These are phyloP conservation scores for Avahi laniger DNA, from an alignment of 2,797 vertebrate genomes.

Conservation along the genomic window DNA sequence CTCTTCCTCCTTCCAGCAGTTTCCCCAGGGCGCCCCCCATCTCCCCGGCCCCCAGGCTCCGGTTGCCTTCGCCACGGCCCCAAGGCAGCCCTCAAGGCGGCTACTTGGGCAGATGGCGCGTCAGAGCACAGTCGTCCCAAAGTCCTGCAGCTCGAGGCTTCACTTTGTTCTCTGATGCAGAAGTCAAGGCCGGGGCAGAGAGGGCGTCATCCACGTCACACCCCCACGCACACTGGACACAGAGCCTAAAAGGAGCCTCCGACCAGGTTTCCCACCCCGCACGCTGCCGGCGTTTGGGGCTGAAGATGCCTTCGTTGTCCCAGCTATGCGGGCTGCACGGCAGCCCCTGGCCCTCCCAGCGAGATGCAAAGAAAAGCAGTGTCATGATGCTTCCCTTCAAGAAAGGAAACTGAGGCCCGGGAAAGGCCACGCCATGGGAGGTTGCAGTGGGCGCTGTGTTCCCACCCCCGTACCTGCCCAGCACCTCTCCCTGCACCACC, in stretches of 20 bases:
- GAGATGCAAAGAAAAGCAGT: background rate
- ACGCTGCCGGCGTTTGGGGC: rapidly evolving
- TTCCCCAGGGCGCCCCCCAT: background rate
- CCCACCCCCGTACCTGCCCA: background rate
- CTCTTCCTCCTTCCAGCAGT: background rate
- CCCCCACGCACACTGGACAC: too few relatives aligned
- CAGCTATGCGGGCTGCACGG: rapidly evolving
- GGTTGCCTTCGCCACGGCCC: background rate
- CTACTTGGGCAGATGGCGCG: rapidly evolving
- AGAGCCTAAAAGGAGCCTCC: background rate
- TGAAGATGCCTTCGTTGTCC: background rate
- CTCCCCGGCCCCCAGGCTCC: background rate
- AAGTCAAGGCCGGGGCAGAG: rapidly evolving
- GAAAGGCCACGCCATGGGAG: background rate
- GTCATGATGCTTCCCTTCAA: rapidly evolving
- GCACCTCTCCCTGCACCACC: rapidly evolving
- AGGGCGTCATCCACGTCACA: rapidly evolving
- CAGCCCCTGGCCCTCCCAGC: background rate
- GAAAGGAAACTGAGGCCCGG: background rate
- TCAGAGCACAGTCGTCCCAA: rapidly evolving
- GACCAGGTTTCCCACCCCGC: background rate
- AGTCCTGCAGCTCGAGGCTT: rapidly evolving
- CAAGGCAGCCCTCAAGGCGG: background rate
- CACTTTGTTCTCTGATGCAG: rapidly evolving
- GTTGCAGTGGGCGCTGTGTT: background rate